Evolutionary conservation across 2,888 invertebrate genomes (phyloP), one percentile per base, ranked within the genome.

Genomic region (Koerneria pararmatus): DNA sequence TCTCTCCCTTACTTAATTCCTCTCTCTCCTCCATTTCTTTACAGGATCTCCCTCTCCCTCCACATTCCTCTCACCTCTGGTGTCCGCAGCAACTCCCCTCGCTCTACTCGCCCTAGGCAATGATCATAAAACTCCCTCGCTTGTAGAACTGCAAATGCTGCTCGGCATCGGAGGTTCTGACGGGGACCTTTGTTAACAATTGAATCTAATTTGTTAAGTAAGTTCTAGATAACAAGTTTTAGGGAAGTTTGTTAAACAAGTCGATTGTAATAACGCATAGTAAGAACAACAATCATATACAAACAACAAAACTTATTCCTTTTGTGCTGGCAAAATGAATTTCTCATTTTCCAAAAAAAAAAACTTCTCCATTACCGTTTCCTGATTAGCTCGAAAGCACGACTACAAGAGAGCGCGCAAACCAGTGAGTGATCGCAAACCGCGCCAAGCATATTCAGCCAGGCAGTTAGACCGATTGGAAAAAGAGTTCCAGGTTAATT

Each of bases 361-460:
- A 6, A 46, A 53, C 24, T 22, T 53, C n/a, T 15, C 31, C 15
- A 22, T n/a, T 19, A 8, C n/a, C 19, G 15, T 37, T 41, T n/a
- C 15, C n/a, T 34, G 71, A 79, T 48, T 69, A 83, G 82, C 72
- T 1, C 73, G 91, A 29, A 92, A 92, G 85, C 89, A 90, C 72
- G 88, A 88, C 73, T 90, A 88, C 61, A 88, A 93, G 79, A 87
- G 93, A 77, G 90, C 91, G 0, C 87, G 94, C 34, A 91, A 93
- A 83, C 90, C 91, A 0, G 92, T 92, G 0, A 88, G 92, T 19
- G 95, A 95, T 83, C 86, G 95, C 15, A 95, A 95, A 84, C 95
- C 95, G 0, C 87, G 95, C 2, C 95, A 95, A 85, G 95, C 95
- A 0, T 95, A 95, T 87, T 94, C 93, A 83, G 91, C 93, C 0